Evolutionary conservation across 2,113 vertebrate genomes (phyloP).

Genomic region (Dipodomys stephensi): DNA sequence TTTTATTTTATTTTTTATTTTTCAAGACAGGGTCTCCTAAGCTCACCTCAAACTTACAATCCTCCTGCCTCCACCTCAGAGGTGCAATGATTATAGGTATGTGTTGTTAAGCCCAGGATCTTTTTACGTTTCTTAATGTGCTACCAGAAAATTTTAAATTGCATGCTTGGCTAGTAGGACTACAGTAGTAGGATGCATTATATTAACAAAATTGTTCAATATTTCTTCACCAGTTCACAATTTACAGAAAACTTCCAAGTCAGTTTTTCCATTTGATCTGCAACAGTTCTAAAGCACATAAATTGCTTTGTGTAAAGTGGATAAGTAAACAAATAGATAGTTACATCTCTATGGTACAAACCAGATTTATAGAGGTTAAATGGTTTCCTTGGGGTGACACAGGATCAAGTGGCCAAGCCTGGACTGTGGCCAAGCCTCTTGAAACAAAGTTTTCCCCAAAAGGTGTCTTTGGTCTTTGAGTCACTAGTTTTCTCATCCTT

Average conservation of each 20-base stretch:
- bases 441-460: slow-evolving; percentile 25
- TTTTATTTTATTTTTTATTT: too few species aligned
- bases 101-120: too few species aligned
- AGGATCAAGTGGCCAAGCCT: neutral
- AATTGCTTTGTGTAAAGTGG: neutral
- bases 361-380: neutral
- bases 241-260: slow-evolving; percentile 30
- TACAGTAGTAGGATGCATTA: neutral
- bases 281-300: neutral
- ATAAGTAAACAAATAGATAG: neutral
- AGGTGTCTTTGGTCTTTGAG: neutral
- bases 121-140: slow-evolving; percentile 28
- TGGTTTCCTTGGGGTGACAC: neutral
- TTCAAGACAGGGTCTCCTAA: too few species aligned
- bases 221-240: neutral
- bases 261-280: slow-evolving; percentile 27
- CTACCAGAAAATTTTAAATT: slow-evolving; percentile 41
- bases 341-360: neutral
- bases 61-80: too few species aligned
- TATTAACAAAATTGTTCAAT: slow-evolving; percentile 15
- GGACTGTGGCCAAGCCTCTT: neutral
- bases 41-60: too few species aligned
- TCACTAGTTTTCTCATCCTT: slow-evolving; percentile 42
- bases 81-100: too few species aligned
- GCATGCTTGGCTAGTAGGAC: neutral